A percentile compares a stretch with the other conserved stretches of the same genome.
Evolutionary conservation across 2,113 vertebrate genomes (phyloP).

Genomic region (Phodopus roborovskii): DNA sequence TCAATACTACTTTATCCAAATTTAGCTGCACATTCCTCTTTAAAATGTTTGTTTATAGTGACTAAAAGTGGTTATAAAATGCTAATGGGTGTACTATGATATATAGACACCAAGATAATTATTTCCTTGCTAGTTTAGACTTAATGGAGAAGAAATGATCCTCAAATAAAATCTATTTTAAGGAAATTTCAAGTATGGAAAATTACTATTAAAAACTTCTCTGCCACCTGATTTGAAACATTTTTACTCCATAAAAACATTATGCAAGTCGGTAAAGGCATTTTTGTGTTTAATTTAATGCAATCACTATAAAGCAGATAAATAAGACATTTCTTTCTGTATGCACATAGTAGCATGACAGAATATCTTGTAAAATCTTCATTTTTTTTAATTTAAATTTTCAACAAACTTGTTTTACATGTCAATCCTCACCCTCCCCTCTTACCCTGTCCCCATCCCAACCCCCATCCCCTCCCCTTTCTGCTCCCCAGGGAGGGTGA

Average conservation of each 20-base stretch:
- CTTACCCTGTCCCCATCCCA: too few relatives aligned
- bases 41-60: slow-evolving; percentile 53
- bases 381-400: too few relatives aligned
- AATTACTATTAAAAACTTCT: slow-evolving; percentile 63
- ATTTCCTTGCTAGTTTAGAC: slow-evolving; percentile 39
- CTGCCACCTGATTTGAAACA: neutral
- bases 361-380: neutral
- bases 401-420: too few relatives aligned
- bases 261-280: neutral
- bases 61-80: slow-evolving; percentile 64
- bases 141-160: slow-evolving; percentile 34
- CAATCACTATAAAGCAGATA: neutral
- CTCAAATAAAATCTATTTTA: slow-evolving; percentile 57
- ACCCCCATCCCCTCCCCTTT: too few relatives aligned
- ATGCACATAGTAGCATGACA: neutral
- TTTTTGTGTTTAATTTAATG: slow-evolving; percentile 3
- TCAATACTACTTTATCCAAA: slow-evolving; percentile 41
- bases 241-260: slow-evolving; percentile 18
- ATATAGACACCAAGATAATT: slow-evolving; percentile 51
- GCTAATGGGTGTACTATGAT: slow-evolving; percentile 55
- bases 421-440: too few relatives aligned
- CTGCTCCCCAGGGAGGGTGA: too few relatives aligned
- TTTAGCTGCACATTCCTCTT: slow-evolving; percentile 33
- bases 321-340: neutral
- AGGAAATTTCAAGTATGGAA: slow-evolving; percentile 45